Evolutionary conservation across 2,888 invertebrate species (phyloP).

Genomic region (Acheta domesticus): DNA sequence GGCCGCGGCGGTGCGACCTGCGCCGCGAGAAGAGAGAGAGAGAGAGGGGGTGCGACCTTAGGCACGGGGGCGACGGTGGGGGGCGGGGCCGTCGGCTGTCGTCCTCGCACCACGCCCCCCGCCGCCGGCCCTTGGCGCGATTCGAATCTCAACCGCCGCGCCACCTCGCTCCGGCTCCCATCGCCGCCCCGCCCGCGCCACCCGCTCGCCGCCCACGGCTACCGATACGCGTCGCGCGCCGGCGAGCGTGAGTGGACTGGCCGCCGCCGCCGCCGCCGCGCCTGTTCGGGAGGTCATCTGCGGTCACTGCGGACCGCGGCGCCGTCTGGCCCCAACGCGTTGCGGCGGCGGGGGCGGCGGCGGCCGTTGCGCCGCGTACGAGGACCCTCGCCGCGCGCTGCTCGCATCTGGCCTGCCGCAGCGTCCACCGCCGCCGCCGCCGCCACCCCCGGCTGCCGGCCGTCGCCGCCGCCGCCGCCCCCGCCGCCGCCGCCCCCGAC

Average conservation of each 20-base stretch:
- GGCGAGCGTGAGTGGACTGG: background rate
- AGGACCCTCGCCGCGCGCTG: background rate
- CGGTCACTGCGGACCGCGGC: conserved; percentile 8
- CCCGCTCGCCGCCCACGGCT: background rate
- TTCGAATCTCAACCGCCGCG: background rate
- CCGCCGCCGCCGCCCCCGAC: background rate
- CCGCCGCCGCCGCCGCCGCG: background rate
- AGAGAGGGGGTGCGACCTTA: too few relatives aligned
- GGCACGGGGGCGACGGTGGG: too few relatives aligned
- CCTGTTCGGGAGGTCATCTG: conserved; percentile 10
- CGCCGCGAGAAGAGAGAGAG: too few relatives aligned
- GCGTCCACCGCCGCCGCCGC: background rate
- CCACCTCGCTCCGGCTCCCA: background rate
- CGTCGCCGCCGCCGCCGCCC: background rate
- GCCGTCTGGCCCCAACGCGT: background rate
- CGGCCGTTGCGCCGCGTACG: background rate
- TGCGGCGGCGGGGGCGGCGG: background rate
- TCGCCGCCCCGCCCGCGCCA: background rate
- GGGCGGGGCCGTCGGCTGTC: too few relatives aligned
- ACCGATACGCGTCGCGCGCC: background rate
- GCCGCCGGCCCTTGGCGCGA: background rate
- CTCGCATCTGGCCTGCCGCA: background rate
- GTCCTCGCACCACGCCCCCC: background rate
- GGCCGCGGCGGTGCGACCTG: too few relatives aligned
- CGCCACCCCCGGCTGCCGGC: background rate